Conservation (phyloP, 2,113 vertebrate genomes). For the Brachypteracias leptosomus region DNA sequence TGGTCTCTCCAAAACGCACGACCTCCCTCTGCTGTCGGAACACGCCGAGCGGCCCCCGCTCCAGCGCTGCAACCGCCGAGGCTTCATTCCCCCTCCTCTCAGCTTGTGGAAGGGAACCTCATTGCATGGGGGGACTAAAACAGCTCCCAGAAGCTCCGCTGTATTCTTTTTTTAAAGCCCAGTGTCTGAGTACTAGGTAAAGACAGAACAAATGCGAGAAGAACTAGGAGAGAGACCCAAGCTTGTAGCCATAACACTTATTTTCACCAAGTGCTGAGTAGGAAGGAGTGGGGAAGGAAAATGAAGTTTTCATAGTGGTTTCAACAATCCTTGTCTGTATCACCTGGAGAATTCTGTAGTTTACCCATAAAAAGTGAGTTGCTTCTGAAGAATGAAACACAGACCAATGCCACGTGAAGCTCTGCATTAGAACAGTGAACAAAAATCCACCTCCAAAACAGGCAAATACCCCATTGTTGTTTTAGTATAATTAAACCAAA, state of each 20-base stretch:
- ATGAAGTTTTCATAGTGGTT: neutral
- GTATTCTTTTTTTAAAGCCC: neutral
- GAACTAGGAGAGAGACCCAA: neutral
- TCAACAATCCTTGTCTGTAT: neutral
- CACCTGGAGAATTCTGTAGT: neutral
- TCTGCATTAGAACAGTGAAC: neutral
- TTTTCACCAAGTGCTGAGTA: neutral
- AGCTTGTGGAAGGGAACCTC: fast-evolving
- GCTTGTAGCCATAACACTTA: fast-evolving
- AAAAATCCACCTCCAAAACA: neutral
- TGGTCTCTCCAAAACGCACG: neutral
- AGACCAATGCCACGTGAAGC: neutral
- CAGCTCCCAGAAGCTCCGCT: neutral
- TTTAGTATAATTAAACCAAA: neutral
- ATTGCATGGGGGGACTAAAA: fast-evolving
- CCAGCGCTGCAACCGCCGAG: neutral
- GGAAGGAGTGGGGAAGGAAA: neutral
- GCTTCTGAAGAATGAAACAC: neutral
- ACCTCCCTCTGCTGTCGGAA: constrained; percentile 42
- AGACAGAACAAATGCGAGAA: neutral
- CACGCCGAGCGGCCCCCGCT: neutral
- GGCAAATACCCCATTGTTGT: neutral
- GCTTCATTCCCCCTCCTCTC: fast-evolving
- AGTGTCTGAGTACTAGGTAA: neutral
- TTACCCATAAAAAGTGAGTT: neutral